These are phyloP conservation scores for Tinea semifulvella DNA, from an alignment of 2,888 invertebrate species.

Conservation along the genomic window DNA sequence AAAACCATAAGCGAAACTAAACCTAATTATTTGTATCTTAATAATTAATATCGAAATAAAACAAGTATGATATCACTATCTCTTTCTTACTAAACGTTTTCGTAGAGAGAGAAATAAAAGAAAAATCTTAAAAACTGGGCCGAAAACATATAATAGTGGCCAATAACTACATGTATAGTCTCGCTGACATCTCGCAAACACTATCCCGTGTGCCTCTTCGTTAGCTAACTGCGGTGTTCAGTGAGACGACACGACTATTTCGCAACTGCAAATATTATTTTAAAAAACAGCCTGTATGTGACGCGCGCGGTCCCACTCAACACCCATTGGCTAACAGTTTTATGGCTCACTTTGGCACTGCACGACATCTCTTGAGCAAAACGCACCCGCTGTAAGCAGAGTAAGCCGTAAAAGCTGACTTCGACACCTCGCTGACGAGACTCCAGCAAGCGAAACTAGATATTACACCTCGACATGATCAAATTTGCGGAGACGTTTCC, in stretches of 20 bases:
- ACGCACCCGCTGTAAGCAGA: conserved; percentile 40
- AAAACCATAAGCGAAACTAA: conserved; percentile 54
- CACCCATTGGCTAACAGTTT: conserved; percentile 46
- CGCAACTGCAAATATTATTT: too few relatives aligned
- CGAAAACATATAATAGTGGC: conserved; percentile 66
- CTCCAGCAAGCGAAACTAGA: conserved; percentile 8
- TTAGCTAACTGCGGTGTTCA: background rate
- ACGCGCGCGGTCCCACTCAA: conserved; percentile 42
- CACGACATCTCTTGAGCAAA: conserved; percentile 22
- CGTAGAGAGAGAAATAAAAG: conserved; percentile 30
- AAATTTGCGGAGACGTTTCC: conserved; percentile 16
- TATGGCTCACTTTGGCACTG: conserved; percentile 65
- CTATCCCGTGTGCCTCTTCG: background rate
- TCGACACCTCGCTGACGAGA: conserved; percentile 13
- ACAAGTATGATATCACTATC: conserved; percentile 54
- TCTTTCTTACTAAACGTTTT: conserved; percentile 27
- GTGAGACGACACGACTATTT: too few relatives aligned
- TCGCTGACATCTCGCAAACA: conserved; percentile 4
- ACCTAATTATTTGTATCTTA: conserved; percentile 36
- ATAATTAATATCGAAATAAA: conserved; percentile 56
- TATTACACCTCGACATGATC: conserved; percentile 9
- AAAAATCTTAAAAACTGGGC: conserved; percentile 55
- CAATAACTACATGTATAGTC: conserved; percentile 20
- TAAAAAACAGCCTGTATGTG: too few relatives aligned
- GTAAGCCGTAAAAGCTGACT: conserved; percentile 61